Percentiles rank a stretch among this genome's conserved stretches.
Conservation (phyloP, 2,797 vertebrate genomes). For the Chlorospingus semifuscus region DNA sequence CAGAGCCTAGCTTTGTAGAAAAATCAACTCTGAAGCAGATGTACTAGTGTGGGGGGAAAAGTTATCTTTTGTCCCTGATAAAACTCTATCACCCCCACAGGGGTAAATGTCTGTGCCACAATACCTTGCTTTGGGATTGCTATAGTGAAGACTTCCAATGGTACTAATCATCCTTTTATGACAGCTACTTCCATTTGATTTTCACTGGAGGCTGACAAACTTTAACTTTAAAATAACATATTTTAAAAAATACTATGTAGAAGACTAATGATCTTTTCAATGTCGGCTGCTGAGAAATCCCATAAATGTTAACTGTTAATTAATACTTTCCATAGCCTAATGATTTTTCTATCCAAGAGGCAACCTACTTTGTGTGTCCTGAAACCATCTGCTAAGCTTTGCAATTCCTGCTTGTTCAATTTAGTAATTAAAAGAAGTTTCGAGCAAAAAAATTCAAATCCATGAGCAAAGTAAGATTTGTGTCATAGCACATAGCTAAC, state of each 20-base stretch:
- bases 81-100: background rate
- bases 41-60: background rate
- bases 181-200: slow-evolving; percentile 29
- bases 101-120: background rate
- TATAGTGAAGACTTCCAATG: background rate
- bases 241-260: background rate
- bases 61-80: background rate
- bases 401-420: background rate
- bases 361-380: background rate
- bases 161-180: background rate
- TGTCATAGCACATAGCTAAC: background rate
- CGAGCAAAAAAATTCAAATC: background rate
- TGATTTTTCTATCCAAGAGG: background rate
- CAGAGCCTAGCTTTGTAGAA: background rate
- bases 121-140: background rate
- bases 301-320: background rate
- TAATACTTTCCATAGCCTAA: background rate
- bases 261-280: background rate
- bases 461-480: background rate
- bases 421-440: background rate
- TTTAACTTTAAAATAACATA: slow-evolving; percentile 48
- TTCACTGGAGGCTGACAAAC: slow-evolving; percentile 36
- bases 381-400: background rate
- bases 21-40: background rate
- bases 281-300: background rate